Evolutionary conservation across 2,113 vertebrate species (phyloP), one percentile per base, ranked within the genome.

Genomic region (Alces alces): DNA sequence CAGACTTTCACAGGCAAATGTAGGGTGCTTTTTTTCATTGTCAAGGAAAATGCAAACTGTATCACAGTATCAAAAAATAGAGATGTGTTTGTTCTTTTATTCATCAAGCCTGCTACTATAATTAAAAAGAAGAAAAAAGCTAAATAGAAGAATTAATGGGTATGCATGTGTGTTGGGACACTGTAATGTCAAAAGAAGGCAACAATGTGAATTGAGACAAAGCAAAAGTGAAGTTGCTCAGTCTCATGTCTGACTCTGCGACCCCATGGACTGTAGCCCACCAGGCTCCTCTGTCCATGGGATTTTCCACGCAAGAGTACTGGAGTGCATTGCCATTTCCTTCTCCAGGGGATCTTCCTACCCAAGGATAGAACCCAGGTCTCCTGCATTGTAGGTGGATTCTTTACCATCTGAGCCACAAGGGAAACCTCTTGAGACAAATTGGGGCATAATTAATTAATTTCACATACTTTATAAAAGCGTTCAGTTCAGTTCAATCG

Each of bases 201-300:
- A 52, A 61, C 4, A 36, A 25, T 79, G n/a, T 85, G 61, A 95
- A 60, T 30, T 52, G 43, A 85, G 27, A 89, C 64, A 70, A 36
- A 36, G 64, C n/a, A 36, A 66, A 66, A 66, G 17, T 36, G 17
- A 70, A 70, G 4, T 70, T 39, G 21, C 36, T 73, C 66, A 6
- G 28, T 73, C 9, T 73, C 9, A 0, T 14, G 66, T 39, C n/a
- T 0, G 2, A 73, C 11, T 39, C 21, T 73, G 66, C 5, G 0
- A 73, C 21, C 23, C n/a, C 5, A 25, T 73, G 36, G 36, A 43
- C 5, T 73, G 10, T 73, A 73, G 36, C 21, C 21, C 25, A 39
- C 70, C 70, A 73, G 36, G 0, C 2, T 43, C 36, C 36, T 43
- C 11, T 39, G 70, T 73, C 36, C 21, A 14, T 73, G 70, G 36